These are phyloP conservation scores for Scaptomyza reducta DNA, from an alignment of 2,888 invertebrate species.

Conservation along the genomic window DNA sequence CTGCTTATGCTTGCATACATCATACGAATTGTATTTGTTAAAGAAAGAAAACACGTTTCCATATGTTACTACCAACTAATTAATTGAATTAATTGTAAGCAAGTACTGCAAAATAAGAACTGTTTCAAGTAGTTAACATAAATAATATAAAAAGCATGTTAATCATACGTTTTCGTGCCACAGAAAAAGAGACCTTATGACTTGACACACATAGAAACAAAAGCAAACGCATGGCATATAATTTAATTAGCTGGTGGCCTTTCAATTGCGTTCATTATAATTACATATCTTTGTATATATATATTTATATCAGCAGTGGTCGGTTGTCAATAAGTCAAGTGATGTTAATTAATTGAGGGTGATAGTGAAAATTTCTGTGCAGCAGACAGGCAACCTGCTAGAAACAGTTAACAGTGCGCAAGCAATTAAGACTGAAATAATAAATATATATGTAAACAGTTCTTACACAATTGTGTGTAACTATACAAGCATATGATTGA, in stretches of 20 bases:
- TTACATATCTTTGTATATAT: constrained; percentile 43
- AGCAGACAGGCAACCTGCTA: constrained; percentile 53
- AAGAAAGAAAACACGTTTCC: constrained; percentile 2
- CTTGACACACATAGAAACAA: constrained; percentile 38
- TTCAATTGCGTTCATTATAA: constrained; percentile 75
- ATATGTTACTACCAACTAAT: constrained; percentile 9
- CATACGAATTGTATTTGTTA: constrained; percentile 4
- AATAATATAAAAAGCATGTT: constrained; percentile 24
- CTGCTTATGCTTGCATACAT: constrained; percentile 1
- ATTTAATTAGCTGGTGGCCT: constrained; percentile 73
- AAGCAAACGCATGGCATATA: constrained; percentile 53
- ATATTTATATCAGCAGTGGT: constrained; percentile 61
- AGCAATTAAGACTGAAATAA: constrained; percentile 60
- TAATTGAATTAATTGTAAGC: constrained; percentile 17
- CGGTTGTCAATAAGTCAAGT: constrained; percentile 79
- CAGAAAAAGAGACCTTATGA: constrained; percentile 43
- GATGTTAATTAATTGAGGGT: constrained; percentile 80
- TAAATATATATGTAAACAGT: neutral
- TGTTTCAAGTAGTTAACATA: constrained; percentile 2
- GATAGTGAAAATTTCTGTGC: constrained; percentile 61
- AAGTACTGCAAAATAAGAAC: neutral
- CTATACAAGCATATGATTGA: constrained; percentile 45
- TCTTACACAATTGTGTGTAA: constrained; percentile 49
- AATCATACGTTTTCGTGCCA: constrained; percentile 39
- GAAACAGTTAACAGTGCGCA: constrained; percentile 53